Evolutionary conservation across 2,888 invertebrate genomes (phyloP).

Genomic region (Thysanoteuthis rhombus): DNA sequence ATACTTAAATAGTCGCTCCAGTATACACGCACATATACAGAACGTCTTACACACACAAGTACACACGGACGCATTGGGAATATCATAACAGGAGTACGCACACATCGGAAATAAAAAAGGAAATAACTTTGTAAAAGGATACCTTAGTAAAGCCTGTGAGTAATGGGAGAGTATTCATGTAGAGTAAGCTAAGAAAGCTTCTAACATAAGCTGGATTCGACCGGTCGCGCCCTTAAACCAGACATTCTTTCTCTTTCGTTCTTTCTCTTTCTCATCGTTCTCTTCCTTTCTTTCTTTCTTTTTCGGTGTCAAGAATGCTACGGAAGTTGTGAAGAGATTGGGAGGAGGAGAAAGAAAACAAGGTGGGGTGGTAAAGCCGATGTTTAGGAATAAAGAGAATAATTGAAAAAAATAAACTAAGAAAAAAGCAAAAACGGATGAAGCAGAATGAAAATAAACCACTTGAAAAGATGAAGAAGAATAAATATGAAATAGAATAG

Average conservation of each 20-base stretch:
- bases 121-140: not conserved
- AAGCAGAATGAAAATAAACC: no score
- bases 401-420: no score
- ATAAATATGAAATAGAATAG: no score
- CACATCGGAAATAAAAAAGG: not conserved
- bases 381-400: no score
- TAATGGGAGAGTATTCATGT: not conserved
- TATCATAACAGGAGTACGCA: not conserved
- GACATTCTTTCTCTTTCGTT: not conserved
- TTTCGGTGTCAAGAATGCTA: not conserved
- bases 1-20: not conserved
- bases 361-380: no score
- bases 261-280: not conserved
- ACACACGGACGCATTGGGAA: not conserved
- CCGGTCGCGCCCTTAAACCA: not conserved
- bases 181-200: not conserved
- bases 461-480: no score
- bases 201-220: not conserved
- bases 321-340: not conserved
- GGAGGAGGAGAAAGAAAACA: not conserved
- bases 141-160: not conserved
- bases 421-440: no score
- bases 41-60: not conserved
- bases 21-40: not conserved
- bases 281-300: not conserved